Conservation (phyloP, 2,888 invertebrate species). For the Eucera pruinosa region DNA sequence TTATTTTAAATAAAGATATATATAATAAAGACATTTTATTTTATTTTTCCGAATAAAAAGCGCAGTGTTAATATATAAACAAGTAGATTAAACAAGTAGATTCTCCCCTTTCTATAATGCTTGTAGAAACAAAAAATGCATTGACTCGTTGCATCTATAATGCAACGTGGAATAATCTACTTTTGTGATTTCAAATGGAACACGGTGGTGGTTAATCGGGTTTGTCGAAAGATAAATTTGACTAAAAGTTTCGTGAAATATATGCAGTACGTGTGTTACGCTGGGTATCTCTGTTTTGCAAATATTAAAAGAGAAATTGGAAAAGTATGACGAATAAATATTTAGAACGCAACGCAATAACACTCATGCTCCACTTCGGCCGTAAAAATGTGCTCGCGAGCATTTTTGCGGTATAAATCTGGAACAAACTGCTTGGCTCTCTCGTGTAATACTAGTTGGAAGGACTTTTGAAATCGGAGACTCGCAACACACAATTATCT, state of each 20-base stretch:
- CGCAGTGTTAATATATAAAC: too few relatives aligned
- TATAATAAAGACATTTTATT: too few relatives aligned
- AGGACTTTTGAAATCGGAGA: slow-evolving; percentile 80
- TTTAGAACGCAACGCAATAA: slow-evolving; percentile 22
- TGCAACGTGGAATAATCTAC: too few relatives aligned
- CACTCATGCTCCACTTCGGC: slow-evolving; percentile 32
- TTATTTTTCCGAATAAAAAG: too few relatives aligned
- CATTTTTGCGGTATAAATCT: slow-evolving; percentile 47
- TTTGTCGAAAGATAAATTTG: background rate
- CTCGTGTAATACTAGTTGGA: slow-evolving; percentile 79
- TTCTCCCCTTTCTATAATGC: too few relatives aligned
- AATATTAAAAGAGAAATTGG: slow-evolving; percentile 5
- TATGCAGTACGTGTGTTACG: background rate
- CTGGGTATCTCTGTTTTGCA: background rate
- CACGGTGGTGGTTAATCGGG: background rate
- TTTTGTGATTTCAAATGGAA: background rate
- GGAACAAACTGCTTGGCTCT: slow-evolving; percentile 60
- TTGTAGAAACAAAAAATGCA: too few relatives aligned
- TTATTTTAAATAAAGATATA: too few relatives aligned
- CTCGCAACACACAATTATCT: slow-evolving; percentile 68
- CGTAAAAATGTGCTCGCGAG: slow-evolving; percentile 29
- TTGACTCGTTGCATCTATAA: too few relatives aligned
- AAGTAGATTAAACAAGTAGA: too few relatives aligned
- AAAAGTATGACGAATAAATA: slow-evolving; percentile 23
- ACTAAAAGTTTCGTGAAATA: background rate